phyloP scores from a whole-genome alignment of 2,888 invertebrate genomes.

The Gnatocerus cornutus region DNA sequence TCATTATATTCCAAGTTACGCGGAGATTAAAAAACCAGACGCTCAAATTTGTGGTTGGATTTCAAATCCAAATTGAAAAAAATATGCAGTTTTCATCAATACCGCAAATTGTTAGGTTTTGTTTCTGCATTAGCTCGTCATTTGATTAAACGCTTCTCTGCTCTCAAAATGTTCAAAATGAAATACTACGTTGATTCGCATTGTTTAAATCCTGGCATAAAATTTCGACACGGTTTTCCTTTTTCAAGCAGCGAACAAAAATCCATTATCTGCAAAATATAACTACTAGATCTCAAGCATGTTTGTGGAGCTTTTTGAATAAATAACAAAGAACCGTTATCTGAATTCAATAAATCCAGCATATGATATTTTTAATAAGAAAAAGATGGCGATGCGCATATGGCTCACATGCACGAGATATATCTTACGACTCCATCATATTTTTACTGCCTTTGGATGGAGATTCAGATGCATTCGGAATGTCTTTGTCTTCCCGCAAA shows the following conservation, averaged over 20 bases:
- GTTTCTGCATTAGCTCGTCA: not conserved
- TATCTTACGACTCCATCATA: not conserved
- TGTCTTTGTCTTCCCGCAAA: too few species aligned
- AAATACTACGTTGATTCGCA: conserved; percentile 13
- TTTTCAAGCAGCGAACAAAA: conserved; percentile 21
- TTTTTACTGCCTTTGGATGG: too few species aligned
- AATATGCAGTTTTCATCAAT: not conserved
- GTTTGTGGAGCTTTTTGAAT: conserved; percentile 18
- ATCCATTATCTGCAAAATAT: conserved; percentile 22
- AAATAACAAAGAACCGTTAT: conserved; percentile 20
- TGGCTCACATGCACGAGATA: not conserved
- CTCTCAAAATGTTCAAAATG: not conserved
- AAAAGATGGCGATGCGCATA: not conserved
- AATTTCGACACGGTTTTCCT: conserved; percentile 28
- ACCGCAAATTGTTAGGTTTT: not conserved
- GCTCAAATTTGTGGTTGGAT: conserved; percentile 1
- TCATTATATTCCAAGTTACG: not conserved
- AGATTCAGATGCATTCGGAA: not conserved
- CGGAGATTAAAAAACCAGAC: not conserved
- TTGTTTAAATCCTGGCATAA: conserved; percentile 20
- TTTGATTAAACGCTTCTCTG: not conserved
- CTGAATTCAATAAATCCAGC: conserved; percentile 16
- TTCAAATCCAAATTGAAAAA: not conserved
- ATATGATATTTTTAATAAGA: conserved; percentile 22
- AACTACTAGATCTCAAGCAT: conserved; percentile 19